phyloP scores from a whole-genome alignment of 2,888 invertebrate species.

The Tipula confusa region DNA sequence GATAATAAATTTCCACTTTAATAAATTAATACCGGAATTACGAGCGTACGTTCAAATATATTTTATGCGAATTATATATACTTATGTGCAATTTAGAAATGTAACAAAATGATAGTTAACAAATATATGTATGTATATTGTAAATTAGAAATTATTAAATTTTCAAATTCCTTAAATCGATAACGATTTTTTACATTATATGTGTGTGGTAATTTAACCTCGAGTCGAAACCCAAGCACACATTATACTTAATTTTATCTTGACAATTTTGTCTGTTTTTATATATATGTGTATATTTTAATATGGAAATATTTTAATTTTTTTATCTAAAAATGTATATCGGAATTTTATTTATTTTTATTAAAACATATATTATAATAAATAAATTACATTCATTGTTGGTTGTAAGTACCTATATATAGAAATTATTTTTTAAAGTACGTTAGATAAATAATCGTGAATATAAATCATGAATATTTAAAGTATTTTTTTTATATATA shows the following conservation, averaged over 20 bases:
- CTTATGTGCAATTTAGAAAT: neutral
- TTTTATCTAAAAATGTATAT: conserved; percentile 13
- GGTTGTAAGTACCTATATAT: neutral
- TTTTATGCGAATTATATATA: neutral
- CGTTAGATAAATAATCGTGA: neutral
- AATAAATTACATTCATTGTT: neutral
- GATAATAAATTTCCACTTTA: conserved; percentile 12
- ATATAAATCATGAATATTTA: conserved; percentile 14
- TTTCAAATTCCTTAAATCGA: neutral
- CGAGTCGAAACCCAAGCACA: neutral
- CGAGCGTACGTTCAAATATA: neutral
- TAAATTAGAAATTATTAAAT: neutral
- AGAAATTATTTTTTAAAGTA: neutral
- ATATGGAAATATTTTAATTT: neutral
- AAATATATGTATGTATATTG: neutral
- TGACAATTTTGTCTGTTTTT: neutral
- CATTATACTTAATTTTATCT: neutral
- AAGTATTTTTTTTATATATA: too few relatives aligned
- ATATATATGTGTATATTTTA: too few relatives aligned
- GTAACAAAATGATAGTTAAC: neutral
- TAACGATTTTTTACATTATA: neutral
- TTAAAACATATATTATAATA: too few relatives aligned
- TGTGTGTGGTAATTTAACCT: neutral
- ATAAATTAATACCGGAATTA: neutral
- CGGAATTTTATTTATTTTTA: neutral